Percentiles rank a stretch among this genome's conserved stretches.
These are phyloP conservation scores for Apus apus DNA, from an alignment of 2,113 vertebrate genomes.

Conservation along the genomic window DNA sequence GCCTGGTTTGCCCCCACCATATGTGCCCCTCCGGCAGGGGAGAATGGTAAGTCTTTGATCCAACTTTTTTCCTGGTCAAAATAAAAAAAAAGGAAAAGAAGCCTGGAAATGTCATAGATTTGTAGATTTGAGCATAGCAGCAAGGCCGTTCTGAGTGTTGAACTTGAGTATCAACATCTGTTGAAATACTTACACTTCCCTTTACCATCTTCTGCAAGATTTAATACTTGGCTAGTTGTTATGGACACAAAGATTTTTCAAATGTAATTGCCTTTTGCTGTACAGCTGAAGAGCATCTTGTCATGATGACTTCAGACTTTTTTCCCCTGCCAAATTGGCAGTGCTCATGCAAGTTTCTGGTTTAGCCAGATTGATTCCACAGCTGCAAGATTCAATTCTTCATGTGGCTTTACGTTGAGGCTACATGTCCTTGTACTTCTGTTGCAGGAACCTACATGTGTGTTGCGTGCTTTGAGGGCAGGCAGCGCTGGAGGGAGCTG, in stretches of 20 bases:
- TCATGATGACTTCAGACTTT: background rate
- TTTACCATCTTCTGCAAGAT: background rate
- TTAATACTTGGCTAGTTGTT: background rate
- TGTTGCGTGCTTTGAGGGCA: background rate
- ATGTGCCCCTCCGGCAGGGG: too few species aligned
- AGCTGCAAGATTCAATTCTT: background rate
- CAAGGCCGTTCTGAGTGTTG: background rate
- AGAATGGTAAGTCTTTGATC: background rate
- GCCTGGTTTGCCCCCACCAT: background rate
- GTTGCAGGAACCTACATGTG: accelerated
- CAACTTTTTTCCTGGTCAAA: too few species aligned
- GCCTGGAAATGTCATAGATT: background rate
- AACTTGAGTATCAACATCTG: background rate
- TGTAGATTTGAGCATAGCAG: background rate
- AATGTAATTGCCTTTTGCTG: background rate
- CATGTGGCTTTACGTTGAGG: background rate
- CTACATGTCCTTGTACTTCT: background rate
- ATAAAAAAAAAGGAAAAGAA: too few species aligned
- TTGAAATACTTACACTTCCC: background rate
- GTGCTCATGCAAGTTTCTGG: background rate
- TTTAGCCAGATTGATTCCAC: background rate
- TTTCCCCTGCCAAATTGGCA: background rate
- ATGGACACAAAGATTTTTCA: background rate
- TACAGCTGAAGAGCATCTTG: background rate
- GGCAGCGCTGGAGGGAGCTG: background rate